Conservation (phyloP, 2,888 invertebrate species). For the Meganola albula region DNA sequence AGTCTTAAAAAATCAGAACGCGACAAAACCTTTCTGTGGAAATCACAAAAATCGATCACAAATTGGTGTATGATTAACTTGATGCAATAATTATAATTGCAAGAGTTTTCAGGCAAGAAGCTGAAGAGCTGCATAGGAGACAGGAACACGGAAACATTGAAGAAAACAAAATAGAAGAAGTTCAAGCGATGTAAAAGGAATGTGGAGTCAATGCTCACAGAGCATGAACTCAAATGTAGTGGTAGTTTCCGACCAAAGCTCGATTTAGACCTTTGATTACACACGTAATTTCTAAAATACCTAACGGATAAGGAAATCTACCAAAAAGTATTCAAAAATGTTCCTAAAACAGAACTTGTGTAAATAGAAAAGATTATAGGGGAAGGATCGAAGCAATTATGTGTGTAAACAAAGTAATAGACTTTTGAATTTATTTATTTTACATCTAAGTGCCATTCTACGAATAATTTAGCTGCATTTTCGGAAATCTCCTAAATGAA, state of each 20-base stretch:
- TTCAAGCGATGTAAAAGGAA: slow-evolving; percentile 56
- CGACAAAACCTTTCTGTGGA: too few species aligned
- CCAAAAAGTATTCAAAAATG: too few species aligned
- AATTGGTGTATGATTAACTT: too few species aligned
- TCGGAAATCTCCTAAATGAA: slow-evolving; percentile 11
- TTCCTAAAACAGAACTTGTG: too few species aligned
- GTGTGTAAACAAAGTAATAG: slow-evolving; percentile 37
- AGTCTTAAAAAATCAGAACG: too few species aligned
- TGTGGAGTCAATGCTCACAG: slow-evolving; percentile 10
- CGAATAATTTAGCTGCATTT: slow-evolving; percentile 19
- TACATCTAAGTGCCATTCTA: slow-evolving; percentile 47
- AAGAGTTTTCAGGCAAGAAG: slow-evolving; percentile 61
- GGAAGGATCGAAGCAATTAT: slow-evolving; percentile 11
- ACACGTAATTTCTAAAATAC: too few species aligned
- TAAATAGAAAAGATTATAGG: too few species aligned
- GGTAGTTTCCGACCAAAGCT: slow-evolving; percentile 73
- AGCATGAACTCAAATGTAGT: slow-evolving; percentile 59
- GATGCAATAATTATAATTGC: too few species aligned
- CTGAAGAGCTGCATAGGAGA: slow-evolving; percentile 62
- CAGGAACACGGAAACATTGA: slow-evolving; percentile 47
- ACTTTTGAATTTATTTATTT: slow-evolving; percentile 39
- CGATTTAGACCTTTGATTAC: slow-evolving; percentile 20
- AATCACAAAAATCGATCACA: too few species aligned
- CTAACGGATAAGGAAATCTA: too few species aligned
- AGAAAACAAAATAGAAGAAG: slow-evolving; percentile 54